Base-by-base conservation (phyloP, 2,797 vertebrate genomes). In the Manis crassicaudata region DNA sequence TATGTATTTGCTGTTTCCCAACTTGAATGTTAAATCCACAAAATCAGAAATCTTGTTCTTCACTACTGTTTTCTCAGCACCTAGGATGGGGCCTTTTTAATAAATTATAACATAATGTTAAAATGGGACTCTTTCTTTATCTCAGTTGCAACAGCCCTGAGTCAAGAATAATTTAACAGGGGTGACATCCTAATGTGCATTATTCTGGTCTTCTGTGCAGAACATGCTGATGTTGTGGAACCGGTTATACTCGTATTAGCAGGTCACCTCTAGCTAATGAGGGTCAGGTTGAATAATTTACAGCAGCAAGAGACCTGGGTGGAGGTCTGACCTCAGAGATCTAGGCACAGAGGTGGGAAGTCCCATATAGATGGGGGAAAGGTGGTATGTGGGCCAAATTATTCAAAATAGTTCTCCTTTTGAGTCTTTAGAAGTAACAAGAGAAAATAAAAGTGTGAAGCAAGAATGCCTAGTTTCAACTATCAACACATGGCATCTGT, bases 401-500 rank as follows among this genome's bases (percentile, higher is more conserved):
- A 60, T 75, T 86, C 67, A 93, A 90, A 80, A 80, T 25, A 67
- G 56, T 79, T 50, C 37, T 46, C 56, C 37, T 75, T 21, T 35
- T 58, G 56, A 72, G 40, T 65, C 40, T 60, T 80, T 72, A 62
- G 68, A 89, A 75, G 54, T 65, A 75, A 84, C 86, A 96, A 84
- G 85, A 97, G 96, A 96, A 97, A 96, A 97, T 93, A 82, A 96
- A 95, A 97, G 89, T 62, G 84, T 79, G 79, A 70, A 70, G 16
- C 82, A 97, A 96, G 96, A 97, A 96, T 96, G 95, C 88, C 83
- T 97, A 97, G 96, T 76, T 80, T 92, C 92, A 95, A 82, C 67
- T 81, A 96, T 97, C 98, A 98, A 97, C 97, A 98, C 96, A 97
- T 88, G 90, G 95, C 95, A 98, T 96, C 96, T 98, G 96, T 96